phyloP scores from a whole-genome alignment of 2,113 vertebrate genomes.

The Salvelinus fontinalis region DNA sequence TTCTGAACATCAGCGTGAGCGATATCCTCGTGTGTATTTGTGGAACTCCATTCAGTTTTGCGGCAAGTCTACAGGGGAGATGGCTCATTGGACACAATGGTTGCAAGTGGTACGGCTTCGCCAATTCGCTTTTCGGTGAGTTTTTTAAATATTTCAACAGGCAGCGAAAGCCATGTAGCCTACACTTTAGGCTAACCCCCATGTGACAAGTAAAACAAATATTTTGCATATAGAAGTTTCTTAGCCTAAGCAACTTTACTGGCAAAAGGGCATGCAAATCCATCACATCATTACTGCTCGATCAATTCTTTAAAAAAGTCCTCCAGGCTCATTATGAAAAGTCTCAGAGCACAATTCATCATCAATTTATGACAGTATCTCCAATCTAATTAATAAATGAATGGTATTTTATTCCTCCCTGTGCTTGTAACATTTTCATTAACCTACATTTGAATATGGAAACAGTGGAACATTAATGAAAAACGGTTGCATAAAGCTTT shows the following conservation, averaged over 20 bases:
- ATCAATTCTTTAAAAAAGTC: too few species aligned
- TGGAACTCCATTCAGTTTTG: constrained; percentile 75
- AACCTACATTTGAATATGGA: neutral
- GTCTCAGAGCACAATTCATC: neutral
- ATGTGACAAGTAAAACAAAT: too few species aligned
- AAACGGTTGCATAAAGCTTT: neutral
- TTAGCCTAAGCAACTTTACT: too few species aligned
- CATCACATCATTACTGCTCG: too few species aligned
- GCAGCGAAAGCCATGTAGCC: too few species aligned
- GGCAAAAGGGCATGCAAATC: too few species aligned
- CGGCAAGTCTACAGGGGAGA: constrained; percentile 67
- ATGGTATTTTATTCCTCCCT: neutral
- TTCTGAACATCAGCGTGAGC: constrained; percentile 77
- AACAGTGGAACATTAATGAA: neutral
- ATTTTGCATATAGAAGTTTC: too few species aligned
- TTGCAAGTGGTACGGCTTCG: constrained; percentile 77
- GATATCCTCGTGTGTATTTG: constrained; percentile 72
- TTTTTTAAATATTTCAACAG: neutral
- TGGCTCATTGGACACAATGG: constrained; percentile 69
- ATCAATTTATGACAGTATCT: neutral
- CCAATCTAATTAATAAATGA: neutral
- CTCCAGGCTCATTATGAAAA: neutral
- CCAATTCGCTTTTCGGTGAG: constrained; percentile 78
- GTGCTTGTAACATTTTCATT: neutral
- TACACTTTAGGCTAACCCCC: too few species aligned